A percentile compares a stretch with the other conserved stretches of the same genome.
phyloP scores from a whole-genome alignment of 1,140 invertebrate species.

The Zelostemma sp. region DNA sequence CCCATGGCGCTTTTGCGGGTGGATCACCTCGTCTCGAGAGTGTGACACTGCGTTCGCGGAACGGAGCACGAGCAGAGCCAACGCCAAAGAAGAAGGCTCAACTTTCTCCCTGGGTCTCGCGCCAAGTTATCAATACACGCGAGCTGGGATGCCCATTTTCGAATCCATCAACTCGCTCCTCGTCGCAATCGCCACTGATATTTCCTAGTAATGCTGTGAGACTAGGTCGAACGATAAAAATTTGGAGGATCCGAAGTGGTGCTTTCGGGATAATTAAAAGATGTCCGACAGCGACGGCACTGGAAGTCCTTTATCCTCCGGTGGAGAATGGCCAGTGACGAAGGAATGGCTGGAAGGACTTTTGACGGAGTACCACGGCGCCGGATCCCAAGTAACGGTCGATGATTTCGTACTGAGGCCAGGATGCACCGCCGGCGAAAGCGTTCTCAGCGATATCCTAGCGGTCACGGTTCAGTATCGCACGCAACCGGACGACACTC shows the following conservation, averaged over 20 bases:
- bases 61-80: slow-evolving; percentile 9
- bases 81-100: too few species aligned
- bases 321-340: slow-evolving; percentile 71
- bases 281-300: slow-evolving; percentile 74
- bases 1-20: slow-evolving; percentile 19
- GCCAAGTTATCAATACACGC: too few species aligned
- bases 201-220: slow-evolving; percentile 1
- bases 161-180: too few species aligned
- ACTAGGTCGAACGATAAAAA: too few species aligned
- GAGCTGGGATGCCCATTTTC: too few species aligned
- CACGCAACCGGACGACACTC: slow-evolving; percentile 52
- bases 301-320: slow-evolving; percentile 56
- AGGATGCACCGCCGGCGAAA: slow-evolving; percentile 72
- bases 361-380: slow-evolving; percentile 71
- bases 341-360: slow-evolving; percentile 75
- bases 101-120: too few species aligned
- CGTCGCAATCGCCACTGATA: not conserved
- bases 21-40: slow-evolving; percentile 10
- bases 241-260: too few species aligned
- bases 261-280: slow-evolving; percentile 14
- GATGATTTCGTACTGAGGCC: slow-evolving; percentile 70
- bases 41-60: slow-evolving; percentile 40
- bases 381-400: slow-evolving; percentile 62
- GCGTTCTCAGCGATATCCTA: slow-evolving; percentile 75
- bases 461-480: slow-evolving; percentile 72